Evolutionary conservation across 2,797 vertebrate genomes (phyloP), one percentile per base, ranked within the genome.

Genomic region (Eupleurogrammus muticus): DNA sequence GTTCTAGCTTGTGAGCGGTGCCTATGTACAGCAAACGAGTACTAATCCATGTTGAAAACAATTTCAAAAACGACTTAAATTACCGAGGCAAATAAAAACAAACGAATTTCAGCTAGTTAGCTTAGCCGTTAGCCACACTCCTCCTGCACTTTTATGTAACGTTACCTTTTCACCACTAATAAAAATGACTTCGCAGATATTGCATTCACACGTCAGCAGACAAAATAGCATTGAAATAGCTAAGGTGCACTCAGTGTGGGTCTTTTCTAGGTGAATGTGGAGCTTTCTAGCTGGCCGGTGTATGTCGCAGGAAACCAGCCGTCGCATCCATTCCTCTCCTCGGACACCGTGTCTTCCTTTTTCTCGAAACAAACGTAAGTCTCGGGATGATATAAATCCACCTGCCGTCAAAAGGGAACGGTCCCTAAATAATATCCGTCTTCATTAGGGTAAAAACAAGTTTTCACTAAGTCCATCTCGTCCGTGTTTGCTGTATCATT

Each of bases 401-500:
- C 34, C 32, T 48, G n/a, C 5, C 13, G 51, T 80, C 24, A 70
- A 12, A 1, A 63, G 19, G 50, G 49, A 59, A 9, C 7, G 14
- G 9, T 23, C 68, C 66, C 44, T 46, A 3, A 60, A 53, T 68
- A 66, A 66, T 75, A 73, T 74, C 79, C 68, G 66, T 83, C 34
- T 77, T 74, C 60, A 62, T 53, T 23, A 38, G 42, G 70, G 49
- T 66, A 36, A 58, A 79, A 80, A 44, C 28, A 28, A 73, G 74
- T 58, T 50, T 5, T 36, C 11, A 20, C 19, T 55, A 69, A 81
- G 75, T 87, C 87, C 91, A 87, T 86, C 16, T 66, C 75, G 28
- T 62, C 78, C 53, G 87, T 75, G 90, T 92, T 93, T 94, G 93
- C 94, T 93, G 93, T 94, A 70, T 94, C 94, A 93, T 92, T 86